Evolutionary conservation across 2,113 vertebrate species (phyloP).

Genomic region (Pycnonotus jocosus): DNA sequence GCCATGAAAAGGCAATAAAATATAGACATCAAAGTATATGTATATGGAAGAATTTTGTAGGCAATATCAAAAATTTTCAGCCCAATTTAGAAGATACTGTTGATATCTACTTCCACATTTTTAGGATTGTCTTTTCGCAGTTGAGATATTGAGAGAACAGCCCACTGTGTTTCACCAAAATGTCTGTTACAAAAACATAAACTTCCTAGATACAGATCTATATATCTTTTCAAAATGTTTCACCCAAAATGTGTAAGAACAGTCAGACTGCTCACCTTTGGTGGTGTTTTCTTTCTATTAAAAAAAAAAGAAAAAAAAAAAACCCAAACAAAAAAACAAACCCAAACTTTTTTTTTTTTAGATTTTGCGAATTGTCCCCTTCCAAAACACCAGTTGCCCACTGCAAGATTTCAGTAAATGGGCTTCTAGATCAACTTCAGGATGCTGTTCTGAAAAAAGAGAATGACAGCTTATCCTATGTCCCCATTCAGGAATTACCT

Average conservation of each 20-base stretch:
- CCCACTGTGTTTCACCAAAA: background rate
- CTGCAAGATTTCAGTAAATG: background rate
- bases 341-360: background rate
- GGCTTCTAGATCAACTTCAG: background rate
- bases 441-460: background rate
- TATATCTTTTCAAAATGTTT: background rate
- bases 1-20: background rate
- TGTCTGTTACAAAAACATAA: background rate
- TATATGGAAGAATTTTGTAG: background rate
- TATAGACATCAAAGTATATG: background rate
- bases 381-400: background rate
- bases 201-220: background rate
- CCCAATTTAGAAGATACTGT: background rate
- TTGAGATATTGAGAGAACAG: background rate
- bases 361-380: background rate
- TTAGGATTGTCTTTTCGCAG: background rate
- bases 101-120: background rate
- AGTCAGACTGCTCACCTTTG: background rate
- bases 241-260: background rate
- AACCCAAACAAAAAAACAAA: too few relatives aligned
- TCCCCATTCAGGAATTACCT: background rate
- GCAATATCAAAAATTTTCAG: background rate
- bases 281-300: background rate
- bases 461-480: background rate
- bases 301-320: background rate